A percentile compares a stretch with the other conserved stretches of the same genome.
Conservation (phyloP, 2,888 invertebrate genomes). For the Drosophila affinis region DNA sequence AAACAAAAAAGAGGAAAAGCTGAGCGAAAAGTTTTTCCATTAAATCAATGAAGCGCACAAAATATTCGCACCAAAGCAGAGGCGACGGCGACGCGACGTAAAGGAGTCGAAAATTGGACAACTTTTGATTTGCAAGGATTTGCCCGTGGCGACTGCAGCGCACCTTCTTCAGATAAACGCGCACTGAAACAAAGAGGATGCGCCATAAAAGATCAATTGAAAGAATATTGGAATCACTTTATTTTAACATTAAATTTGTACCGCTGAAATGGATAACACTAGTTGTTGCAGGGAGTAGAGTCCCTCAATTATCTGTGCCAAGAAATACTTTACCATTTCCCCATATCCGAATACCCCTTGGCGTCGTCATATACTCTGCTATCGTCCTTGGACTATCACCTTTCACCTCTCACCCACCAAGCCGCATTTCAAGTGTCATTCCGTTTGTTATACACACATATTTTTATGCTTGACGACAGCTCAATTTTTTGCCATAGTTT, state of each 20-base stretch:
- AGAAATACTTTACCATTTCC: too few species aligned
- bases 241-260: too few species aligned
- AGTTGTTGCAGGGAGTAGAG: too few species aligned
- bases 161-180: too few species aligned
- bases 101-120: constrained; percentile 51
- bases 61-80: constrained; percentile 63
- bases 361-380: background rate
- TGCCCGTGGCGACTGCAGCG: background rate
- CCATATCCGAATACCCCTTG: too few species aligned
- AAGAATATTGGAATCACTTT: too few species aligned
- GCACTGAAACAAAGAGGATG: background rate
- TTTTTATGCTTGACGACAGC: constrained; percentile 67
- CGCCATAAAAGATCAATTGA: background rate
- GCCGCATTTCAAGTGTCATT: constrained; percentile 45
- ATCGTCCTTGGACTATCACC: constrained; percentile 4
- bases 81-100: constrained; percentile 29
- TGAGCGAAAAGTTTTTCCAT: constrained; percentile 74
- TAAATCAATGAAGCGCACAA: constrained; percentile 78
- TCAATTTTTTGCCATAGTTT: constrained; percentile 59
- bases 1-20: constrained; percentile 19
- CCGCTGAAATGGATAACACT: too few species aligned
- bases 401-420: constrained; percentile 1
- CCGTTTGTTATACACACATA: constrained; percentile 44
- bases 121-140: constrained; percentile 37
- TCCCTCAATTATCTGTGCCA: too few species aligned